These are phyloP conservation scores for Ptychochromis oligacanthus DNA, from an alignment of 2,113 vertebrate species.

Conservation along the genomic window DNA sequence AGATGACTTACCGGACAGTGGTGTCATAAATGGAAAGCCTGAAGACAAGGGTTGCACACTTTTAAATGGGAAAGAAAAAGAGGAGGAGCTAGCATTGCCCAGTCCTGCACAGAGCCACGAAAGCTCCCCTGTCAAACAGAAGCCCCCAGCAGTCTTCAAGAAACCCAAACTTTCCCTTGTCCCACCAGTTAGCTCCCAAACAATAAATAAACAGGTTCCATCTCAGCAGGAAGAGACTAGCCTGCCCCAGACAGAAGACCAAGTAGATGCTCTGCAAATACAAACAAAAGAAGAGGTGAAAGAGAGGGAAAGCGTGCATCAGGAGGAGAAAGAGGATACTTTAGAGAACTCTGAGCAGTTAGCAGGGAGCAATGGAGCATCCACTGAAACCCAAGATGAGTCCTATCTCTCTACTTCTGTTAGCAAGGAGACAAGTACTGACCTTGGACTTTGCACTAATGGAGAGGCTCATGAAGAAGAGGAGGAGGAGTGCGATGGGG, in stretches of 20 bases:
- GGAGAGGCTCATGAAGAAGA: constrained; percentile 59
- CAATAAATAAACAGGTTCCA: constrained; percentile 10
- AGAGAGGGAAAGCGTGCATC: constrained; percentile 49
- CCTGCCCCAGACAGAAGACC: constrained; percentile 33
- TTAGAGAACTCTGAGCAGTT: constrained; percentile 70
- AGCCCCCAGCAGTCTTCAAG: constrained; percentile 89
- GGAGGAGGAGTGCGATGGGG: constrained; percentile 73
- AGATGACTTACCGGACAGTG: constrained; percentile 11
- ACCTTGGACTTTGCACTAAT: constrained; percentile 66
- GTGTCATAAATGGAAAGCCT: constrained; percentile 15
- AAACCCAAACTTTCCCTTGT: constrained; percentile 90
- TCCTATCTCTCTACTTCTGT: neutral
- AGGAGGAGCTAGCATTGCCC: constrained; percentile 33
- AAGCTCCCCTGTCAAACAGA: constrained; percentile 82
- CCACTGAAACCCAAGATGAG: constrained; percentile 63
- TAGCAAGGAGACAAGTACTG: constrained; percentile 56
- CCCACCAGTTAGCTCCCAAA: constrained; percentile 62
- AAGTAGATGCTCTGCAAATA: constrained; percentile 40
- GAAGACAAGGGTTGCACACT: constrained; percentile 27
- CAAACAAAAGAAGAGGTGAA: constrained; percentile 54
- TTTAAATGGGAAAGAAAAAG: constrained; percentile 35
- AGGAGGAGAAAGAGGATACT: constrained; percentile 62
- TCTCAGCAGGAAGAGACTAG: constrained; percentile 12
- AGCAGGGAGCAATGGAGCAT: constrained; percentile 74
- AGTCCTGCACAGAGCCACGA: constrained; percentile 56